phyloP scores from a whole-genome alignment of 2,113 vertebrate genomes.

The Laterallus jamaicensis region DNA sequence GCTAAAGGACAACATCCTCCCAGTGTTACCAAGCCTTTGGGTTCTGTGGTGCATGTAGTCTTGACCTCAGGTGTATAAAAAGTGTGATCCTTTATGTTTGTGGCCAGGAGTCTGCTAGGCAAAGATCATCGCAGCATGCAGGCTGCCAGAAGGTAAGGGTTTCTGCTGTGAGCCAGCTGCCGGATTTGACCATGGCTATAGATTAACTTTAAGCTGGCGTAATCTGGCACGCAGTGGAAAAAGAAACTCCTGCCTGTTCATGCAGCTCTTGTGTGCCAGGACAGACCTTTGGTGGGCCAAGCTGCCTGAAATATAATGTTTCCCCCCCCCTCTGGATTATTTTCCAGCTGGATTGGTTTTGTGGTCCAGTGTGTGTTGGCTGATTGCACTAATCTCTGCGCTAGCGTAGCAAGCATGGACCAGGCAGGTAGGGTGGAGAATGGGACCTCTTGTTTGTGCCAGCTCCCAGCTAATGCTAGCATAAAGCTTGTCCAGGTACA shows the following conservation, averaged over 20 bases:
- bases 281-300: neutral
- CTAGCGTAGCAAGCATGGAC: neutral
- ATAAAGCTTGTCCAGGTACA: neutral
- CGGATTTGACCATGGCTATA: neutral
- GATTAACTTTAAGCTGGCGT: neutral
- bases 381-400: neutral
- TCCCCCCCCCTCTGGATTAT: neutral
- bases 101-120: neutral
- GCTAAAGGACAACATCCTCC: neutral
- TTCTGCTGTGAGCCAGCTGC: neutral
- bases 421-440: neutral
- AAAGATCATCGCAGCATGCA: neutral
- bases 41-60: rapidly evolving
- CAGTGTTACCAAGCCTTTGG: neutral
- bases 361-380: neutral
- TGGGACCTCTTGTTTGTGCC: neutral
- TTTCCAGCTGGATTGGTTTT: neutral
- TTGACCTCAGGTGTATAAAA: rapidly evolving
- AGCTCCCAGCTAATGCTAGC: neutral
- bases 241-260: neutral
- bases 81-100: neutral
- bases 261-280: rapidly evolving
- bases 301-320: neutral
- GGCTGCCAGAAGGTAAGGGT: neutral
- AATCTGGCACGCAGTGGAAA: neutral